Evolutionary conservation across 2,888 invertebrate species (phyloP).

Genomic region (Siphlonurus alternatus): DNA sequence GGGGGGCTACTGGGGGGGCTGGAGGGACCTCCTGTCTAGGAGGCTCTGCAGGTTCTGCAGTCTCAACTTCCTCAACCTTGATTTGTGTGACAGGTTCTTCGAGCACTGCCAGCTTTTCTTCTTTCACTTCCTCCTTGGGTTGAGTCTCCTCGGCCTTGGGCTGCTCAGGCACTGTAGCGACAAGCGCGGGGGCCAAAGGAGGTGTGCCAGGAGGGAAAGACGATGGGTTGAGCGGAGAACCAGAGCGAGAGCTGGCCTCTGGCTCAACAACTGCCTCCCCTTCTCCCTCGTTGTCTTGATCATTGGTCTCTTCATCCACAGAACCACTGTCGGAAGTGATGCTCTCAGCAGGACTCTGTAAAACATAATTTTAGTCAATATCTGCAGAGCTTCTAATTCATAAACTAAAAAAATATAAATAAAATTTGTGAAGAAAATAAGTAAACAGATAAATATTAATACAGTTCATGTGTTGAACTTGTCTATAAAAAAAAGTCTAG

Average conservation of each 20-base stretch:
- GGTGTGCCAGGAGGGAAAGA: constrained; percentile 8
- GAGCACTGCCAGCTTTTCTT: constrained; percentile 9
- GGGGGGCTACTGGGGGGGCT: constrained; percentile 15
- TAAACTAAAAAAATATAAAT: neutral
- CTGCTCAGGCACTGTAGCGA: constrained; percentile 11
- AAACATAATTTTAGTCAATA: neutral
- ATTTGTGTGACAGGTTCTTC: constrained; percentile 11
- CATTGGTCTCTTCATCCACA: constrained; percentile 47
- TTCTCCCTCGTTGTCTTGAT: constrained; percentile 20
- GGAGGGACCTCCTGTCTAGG: neutral
- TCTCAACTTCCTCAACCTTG: constrained; percentile 15
- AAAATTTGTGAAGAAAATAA: no score
- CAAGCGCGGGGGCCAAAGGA: constrained; percentile 8
- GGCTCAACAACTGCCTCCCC: constrained; percentile 13
- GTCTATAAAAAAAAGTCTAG: no score
- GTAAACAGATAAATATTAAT: no score
- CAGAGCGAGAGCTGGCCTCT: constrained; percentile 18
- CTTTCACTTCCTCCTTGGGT: constrained; percentile 11
- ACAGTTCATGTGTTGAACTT: no score
- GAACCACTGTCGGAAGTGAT: constrained; percentile 74
- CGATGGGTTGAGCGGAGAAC: constrained; percentile 14
- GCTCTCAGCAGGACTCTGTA: constrained; percentile 59
- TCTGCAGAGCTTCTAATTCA: no score
- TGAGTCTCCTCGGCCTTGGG: neutral
- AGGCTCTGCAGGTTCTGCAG: neutral